phyloP scores from a whole-genome alignment of 1,140 invertebrate species.

The Diachasma alloeum region DNA sequence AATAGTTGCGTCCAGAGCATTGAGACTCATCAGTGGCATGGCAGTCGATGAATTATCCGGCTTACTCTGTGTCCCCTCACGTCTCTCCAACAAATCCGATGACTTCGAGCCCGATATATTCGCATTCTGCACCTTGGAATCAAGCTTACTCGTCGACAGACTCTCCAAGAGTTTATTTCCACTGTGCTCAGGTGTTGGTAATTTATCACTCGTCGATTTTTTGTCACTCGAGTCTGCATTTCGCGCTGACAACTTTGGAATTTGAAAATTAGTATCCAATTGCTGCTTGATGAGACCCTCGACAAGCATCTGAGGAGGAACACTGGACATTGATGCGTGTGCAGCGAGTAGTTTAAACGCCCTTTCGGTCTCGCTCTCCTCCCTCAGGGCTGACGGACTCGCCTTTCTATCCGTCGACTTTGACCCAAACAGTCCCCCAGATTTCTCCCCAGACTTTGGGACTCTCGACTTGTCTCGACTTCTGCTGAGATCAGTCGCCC shows the following conservation, averaged over 20 bases:
- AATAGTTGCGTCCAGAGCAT: constrained; percentile 33
- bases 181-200: constrained; percentile 22
- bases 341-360: constrained; percentile 64
- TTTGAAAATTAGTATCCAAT: constrained; percentile 85
- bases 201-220: constrained; percentile 41
- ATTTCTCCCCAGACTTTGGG: constrained; percentile 69
- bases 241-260: constrained; percentile 79
- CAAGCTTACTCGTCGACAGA: constrained; percentile 38
- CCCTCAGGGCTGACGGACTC: constrained; percentile 69
- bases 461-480: constrained; percentile 67
- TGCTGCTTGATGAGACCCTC: constrained; percentile 78
- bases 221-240: constrained; percentile 51
- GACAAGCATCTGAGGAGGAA: constrained; percentile 65
- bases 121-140: constrained; percentile 39
- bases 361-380: constrained; percentile 71
- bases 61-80: constrained; percentile 40
- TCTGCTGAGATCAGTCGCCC: constrained; percentile 67
- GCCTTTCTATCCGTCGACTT: constrained; percentile 70
- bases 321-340: constrained; percentile 63
- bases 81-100: constrained; percentile 36
- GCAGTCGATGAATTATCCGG: constrained; percentile 41
- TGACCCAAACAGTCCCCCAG: constrained; percentile 67
- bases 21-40: constrained; percentile 43
- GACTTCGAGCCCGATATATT: constrained; percentile 18
- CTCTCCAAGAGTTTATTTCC: constrained; percentile 37